Evolutionary conservation across 2,797 vertebrate species (phyloP).

Genomic region (Schizothorax lantsangensis): DNA sequence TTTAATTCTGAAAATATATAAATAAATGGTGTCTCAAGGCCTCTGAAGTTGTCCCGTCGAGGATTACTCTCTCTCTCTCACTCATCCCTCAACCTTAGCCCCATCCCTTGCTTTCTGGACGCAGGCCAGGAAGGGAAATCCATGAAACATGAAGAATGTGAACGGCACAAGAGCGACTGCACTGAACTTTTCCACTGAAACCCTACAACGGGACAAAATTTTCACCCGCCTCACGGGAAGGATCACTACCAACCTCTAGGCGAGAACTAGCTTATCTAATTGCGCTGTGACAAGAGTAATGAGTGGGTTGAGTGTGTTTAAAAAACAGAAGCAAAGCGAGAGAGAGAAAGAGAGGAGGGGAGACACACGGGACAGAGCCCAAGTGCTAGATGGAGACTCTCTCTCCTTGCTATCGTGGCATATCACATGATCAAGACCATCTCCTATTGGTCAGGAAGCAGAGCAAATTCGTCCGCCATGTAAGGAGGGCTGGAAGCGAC

Average conservation of each 20-base stretch:
- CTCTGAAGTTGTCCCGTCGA: constrained; percentile 20
- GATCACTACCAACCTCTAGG: constrained; percentile 36
- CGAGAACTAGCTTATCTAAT: constrained; percentile 51
- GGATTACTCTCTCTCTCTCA: constrained; percentile 33
- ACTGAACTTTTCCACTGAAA: constrained; percentile 82
- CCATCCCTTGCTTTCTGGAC: constrained; percentile 78
- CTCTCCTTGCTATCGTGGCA: constrained; percentile 84
- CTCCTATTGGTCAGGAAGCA: constrained; percentile 82
- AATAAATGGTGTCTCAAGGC: constrained; percentile 81
- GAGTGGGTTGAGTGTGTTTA: constrained; percentile 50
- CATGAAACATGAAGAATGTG: constrained; percentile 91
- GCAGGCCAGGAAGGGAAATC: constrained; percentile 90
- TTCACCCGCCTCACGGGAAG: constrained; percentile 12
- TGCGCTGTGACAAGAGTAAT: constrained; percentile 53
- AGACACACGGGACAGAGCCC: constrained; percentile 50
- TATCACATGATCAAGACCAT: constrained; percentile 82
- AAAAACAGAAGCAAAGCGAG: constrained; percentile 31
- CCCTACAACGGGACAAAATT: constrained; percentile 78
- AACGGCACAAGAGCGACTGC: constrained; percentile 82
- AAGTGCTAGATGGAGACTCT: constrained; percentile 54
- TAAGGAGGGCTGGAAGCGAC: constrained; percentile 84
- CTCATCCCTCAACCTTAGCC: constrained; percentile 54
- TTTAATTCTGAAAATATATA: constrained; percentile 71
- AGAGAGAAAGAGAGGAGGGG: constrained; percentile 50
- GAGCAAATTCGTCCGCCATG: constrained; percentile 88